These are phyloP conservation scores for Lasioglossum zephyrum DNA, from an alignment of 2,888 invertebrate genomes.

Conservation along the genomic window DNA sequence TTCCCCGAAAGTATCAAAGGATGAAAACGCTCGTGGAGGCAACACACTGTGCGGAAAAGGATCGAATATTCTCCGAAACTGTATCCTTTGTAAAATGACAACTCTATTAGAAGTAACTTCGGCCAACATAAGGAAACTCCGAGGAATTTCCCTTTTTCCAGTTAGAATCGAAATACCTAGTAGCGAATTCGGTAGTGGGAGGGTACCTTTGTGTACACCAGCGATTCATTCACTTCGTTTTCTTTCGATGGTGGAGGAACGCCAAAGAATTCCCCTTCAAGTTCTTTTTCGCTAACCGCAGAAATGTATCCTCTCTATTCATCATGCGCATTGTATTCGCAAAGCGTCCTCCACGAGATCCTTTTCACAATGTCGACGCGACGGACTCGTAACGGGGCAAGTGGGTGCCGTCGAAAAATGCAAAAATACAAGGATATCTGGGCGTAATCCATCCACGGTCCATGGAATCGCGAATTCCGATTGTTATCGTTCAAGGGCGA, in stretches of 20 bases:
- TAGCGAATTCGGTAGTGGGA: conserved; percentile 26
- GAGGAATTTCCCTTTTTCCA: conserved; percentile 51
- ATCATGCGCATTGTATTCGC: conserved; percentile 52
- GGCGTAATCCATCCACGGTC: neutral
- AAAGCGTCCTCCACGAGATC: conserved; percentile 34
- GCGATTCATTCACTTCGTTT: conserved; percentile 59
- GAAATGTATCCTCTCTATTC: conserved; percentile 61
- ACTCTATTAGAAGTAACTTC: conserved; percentile 61
- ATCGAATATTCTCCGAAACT: conserved; percentile 37
- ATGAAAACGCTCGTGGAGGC: neutral
- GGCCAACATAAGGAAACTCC: conserved; percentile 35
- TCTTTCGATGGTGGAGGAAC: conserved; percentile 45
- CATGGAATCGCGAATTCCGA: neutral
- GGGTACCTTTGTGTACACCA: conserved; percentile 36
- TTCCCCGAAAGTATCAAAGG: conserved; percentile 7
- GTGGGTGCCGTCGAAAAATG: conserved; percentile 24
- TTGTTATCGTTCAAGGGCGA: conserved; percentile 17
- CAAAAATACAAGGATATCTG: conserved; percentile 13
- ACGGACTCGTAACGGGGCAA: neutral
- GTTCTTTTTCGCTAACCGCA: conserved; percentile 55
- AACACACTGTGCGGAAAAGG: neutral
- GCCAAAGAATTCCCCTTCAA: conserved; percentile 64
- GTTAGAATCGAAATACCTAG: conserved; percentile 58
- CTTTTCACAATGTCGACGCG: conserved; percentile 1
- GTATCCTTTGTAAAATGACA: conserved; percentile 60